phyloP scores from a whole-genome alignment of 2,797 vertebrate genomes.

The Spinus pinus region DNA sequence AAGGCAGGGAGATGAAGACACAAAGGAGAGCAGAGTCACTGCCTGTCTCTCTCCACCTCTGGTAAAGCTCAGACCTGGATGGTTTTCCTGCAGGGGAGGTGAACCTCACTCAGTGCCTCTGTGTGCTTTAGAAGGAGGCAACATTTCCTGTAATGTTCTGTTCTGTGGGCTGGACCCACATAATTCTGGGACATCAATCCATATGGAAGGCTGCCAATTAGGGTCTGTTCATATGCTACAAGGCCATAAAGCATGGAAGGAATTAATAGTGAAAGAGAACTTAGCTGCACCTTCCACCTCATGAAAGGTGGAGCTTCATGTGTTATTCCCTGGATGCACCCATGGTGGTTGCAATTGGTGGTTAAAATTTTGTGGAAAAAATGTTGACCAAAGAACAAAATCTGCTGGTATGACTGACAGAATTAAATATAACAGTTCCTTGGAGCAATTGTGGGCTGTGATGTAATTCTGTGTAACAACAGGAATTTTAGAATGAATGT shows the following conservation, averaged over 20 bases:
- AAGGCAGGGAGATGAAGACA: background rate
- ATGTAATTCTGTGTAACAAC: conserved; percentile 14
- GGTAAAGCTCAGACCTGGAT: background rate
- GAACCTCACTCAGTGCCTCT: background rate
- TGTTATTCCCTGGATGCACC: background rate
- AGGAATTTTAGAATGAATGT: conserved; percentile 35
- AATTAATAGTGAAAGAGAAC: background rate
- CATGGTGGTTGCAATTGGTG: background rate
- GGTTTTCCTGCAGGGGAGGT: background rate
- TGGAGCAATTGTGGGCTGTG: conserved; percentile 11
- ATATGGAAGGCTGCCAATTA: background rate
- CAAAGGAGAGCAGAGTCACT: background rate
- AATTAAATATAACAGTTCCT: conserved; percentile 26
- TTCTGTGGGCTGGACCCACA: background rate
- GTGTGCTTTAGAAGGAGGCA: background rate
- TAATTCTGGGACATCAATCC: background rate
- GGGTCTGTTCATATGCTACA: background rate
- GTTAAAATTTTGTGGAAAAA: background rate
- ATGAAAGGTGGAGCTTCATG: background rate
- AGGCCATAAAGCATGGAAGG: background rate
- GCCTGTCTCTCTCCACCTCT: background rate
- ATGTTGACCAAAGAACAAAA: background rate
- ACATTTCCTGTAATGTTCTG: background rate
- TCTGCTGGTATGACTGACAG: background rate
- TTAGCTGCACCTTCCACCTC: background rate